Conservation (phyloP, 2,797 vertebrate genomes). For the Peromyscus eremicus region DNA sequence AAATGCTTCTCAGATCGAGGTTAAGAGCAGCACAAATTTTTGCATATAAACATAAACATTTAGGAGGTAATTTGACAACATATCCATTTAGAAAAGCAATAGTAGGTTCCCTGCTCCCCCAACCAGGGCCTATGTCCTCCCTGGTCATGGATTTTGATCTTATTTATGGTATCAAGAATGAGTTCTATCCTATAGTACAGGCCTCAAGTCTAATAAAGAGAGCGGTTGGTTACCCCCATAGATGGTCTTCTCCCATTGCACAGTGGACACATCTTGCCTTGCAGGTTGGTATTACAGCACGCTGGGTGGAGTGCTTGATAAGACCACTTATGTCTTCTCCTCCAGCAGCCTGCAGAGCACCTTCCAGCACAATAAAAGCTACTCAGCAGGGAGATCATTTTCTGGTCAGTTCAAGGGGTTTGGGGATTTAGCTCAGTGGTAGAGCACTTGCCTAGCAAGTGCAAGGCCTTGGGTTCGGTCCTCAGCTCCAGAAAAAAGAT, state of each 20-base stretch:
- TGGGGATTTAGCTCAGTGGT: too few species aligned
- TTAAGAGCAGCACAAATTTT: background rate
- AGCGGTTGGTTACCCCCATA: background rate
- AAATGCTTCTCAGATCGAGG: background rate
- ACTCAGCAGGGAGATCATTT: background rate
- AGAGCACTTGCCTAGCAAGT: too few species aligned
- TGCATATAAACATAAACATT: background rate
- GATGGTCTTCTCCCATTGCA: background rate
- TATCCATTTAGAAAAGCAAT: background rate
- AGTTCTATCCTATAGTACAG: background rate
- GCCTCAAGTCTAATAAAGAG: background rate
- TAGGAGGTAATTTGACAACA: background rate
- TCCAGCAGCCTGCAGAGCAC: background rate
- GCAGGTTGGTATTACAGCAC: background rate
- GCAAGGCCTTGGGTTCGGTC: too few species aligned
- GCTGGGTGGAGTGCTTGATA: background rate
- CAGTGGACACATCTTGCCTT: background rate
- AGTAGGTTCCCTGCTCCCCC: background rate
- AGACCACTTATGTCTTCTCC: background rate
- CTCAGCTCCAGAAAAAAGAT: too few species aligned
- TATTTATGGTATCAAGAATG: background rate
- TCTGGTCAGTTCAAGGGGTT: background rate
- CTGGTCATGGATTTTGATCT: background rate
- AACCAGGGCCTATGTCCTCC: background rate
- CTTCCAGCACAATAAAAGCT: background rate